A percentile compares a stretch with the other conserved stretches of the same genome.
Evolutionary conservation across 2,888 invertebrate species (phyloP).

Genomic region (Anodontia alba): DNA sequence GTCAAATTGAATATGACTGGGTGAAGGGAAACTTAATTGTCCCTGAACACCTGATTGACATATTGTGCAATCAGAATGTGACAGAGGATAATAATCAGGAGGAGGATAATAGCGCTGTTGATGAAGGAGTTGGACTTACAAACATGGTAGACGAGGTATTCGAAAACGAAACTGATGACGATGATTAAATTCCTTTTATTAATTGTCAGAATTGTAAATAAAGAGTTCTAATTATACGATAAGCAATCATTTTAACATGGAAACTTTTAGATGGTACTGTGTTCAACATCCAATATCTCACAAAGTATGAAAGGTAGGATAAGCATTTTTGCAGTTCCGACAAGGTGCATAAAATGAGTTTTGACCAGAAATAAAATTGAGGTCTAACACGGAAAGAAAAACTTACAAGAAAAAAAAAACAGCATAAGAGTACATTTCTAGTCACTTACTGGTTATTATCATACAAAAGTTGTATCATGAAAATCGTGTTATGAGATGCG

Average conservation of each 20-base stretch:
- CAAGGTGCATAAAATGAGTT: neutral
- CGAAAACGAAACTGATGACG: neutral
- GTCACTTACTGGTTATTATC: neutral
- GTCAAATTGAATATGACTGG: too few relatives aligned
- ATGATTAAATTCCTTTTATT: neutral
- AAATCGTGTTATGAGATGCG: neutral
- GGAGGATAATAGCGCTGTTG: too few relatives aligned
- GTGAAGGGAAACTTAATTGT: too few relatives aligned
- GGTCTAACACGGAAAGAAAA: neutral
- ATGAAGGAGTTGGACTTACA: neutral
- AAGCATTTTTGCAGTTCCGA: neutral
- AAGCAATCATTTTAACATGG: too few relatives aligned
- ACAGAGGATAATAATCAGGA: too few relatives aligned
- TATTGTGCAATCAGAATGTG: too few relatives aligned
- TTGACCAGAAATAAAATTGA: neutral
- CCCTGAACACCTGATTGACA: too few relatives aligned
- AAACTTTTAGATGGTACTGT: too few relatives aligned
- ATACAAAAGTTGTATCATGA: neutral
- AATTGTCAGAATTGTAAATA: neutral
- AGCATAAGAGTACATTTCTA: neutral
- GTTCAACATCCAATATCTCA: too few relatives aligned
- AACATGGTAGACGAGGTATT: neutral
- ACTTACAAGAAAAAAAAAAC: neutral
- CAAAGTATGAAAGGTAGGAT: neutral
- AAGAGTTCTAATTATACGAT: neutral